A percentile compares a stretch with the other conserved stretches of the same genome.
Conservation (phyloP, 2,113 vertebrate genomes). For the Haemorhous mexicanus region DNA sequence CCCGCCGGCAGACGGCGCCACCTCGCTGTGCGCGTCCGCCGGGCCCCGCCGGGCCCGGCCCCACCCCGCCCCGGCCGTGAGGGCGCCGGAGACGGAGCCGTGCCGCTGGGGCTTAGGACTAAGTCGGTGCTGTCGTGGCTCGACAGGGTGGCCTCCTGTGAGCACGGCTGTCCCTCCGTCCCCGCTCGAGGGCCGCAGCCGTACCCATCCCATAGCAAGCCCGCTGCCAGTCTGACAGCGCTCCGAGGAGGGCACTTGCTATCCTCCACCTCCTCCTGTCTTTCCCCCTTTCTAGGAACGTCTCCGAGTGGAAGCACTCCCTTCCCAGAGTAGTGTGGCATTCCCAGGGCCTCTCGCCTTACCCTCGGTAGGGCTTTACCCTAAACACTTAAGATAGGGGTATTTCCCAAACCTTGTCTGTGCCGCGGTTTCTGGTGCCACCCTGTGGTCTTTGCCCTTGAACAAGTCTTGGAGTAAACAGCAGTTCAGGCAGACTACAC, state of each 20-base stretch:
- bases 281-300: rapidly evolving
- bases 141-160: rapidly evolving
- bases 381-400: no score
- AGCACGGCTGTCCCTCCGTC: neutral
- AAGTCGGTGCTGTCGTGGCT: rapidly evolving
- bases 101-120: rapidly evolving
- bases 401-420: no score
- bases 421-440: conserved; percentile 1
- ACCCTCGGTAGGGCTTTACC: no score
- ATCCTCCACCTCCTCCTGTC: neutral
- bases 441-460: neutral
- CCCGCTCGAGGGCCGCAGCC: no score
- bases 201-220: rapidly evolving
- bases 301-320: neutral
- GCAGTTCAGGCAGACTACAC: neutral
- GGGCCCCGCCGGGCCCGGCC: no score
- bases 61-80: no score
- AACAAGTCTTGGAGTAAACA: neutral
- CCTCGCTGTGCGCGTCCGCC: neutral
- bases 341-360: neutral
- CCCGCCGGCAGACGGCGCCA: neutral
- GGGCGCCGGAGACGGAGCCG: neutral
- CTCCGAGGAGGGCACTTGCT: neutral
- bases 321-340: neutral
- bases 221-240: no score